phyloP scores from a whole-genome alignment of 2,888 invertebrate species.

The Dolichopus griseipennis region DNA sequence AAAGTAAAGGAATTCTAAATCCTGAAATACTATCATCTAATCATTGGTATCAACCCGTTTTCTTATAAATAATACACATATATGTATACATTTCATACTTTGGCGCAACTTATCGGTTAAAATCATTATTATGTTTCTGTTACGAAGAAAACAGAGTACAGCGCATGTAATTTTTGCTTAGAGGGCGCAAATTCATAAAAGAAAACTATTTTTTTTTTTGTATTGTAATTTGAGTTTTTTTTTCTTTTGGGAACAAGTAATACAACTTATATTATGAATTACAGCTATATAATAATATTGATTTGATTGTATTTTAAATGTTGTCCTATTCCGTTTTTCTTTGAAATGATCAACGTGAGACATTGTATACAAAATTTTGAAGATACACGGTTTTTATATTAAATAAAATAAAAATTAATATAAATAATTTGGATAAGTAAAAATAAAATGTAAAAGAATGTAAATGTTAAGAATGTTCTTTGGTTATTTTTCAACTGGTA shows the following conservation, averaged over 20 bases:
- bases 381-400: background rate
- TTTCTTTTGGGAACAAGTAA: background rate
- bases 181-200: background rate
- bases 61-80: no score
- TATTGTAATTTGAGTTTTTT: background rate
- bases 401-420: background rate
- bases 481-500: background rate
- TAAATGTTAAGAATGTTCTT: no score
- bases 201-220: background rate
- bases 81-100: no score
- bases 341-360: background rate
- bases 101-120: background rate
- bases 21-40: no score
- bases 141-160: background rate
- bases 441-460: background rate
- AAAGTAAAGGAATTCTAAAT: no score
- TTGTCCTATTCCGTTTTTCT: background rate
- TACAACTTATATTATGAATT: background rate
- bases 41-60: no score
- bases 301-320: background rate
- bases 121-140: background rate
- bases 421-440: background rate
- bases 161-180: background rate
- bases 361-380: background rate
- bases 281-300: constrained; percentile 4